Evolutionary conservation across 23 tunicate species (phyloP), one percentile per base, ranked within the genome.

Genomic region (Diplosoma virens): DNA sequence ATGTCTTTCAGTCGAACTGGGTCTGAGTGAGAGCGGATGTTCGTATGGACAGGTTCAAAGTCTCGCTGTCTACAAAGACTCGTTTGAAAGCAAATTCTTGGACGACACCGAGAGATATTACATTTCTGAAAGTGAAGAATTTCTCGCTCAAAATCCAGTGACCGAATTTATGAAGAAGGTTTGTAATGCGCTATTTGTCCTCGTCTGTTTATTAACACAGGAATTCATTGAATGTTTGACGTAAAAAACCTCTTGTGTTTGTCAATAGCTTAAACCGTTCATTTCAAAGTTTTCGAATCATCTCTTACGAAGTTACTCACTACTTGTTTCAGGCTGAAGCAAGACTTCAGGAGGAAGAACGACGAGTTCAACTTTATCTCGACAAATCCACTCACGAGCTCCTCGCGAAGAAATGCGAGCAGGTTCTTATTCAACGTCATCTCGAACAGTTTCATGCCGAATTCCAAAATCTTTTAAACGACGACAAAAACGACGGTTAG

Each of bases 141-240:
- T 95, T 58, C 85, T 95, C 34, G 83, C 91, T 22, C 84, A 89
- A 59, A 95, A 95, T 46, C 96, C 99, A 23, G 96, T 95, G 37
- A 95, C 93, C 0, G 99, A 95, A 58, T 95, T 84, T 69, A 91
- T 95, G 88, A 95, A 95, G 79, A 95, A 95, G 96, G 97, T 90
- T n/a, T n/a, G n/a, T n/a, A n/a, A n/a, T n/a, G n/a, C n/a, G n/a
- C n/a, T n/a, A n/a, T n/a, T n/a, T n/a, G n/a, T n/a, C n/a, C n/a
- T n/a, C n/a, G n/a, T n/a, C n/a, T n/a, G n/a, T n/a, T n/a, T n/a
- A n/a, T n/a, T n/a, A n/a, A n/a, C n/a, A n/a, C n/a, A n/a, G n/a
- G n/a, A n/a, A n/a, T n/a, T n/a, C n/a, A n/a, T n/a, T n/a, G n/a
- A n/a, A n/a, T n/a, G n/a, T n/a, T n/a, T n/a, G n/a, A n/a, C n/a